Evolutionary conservation across 2,113 vertebrate genomes (phyloP).

Genomic region (Fregata magnificens): DNA sequence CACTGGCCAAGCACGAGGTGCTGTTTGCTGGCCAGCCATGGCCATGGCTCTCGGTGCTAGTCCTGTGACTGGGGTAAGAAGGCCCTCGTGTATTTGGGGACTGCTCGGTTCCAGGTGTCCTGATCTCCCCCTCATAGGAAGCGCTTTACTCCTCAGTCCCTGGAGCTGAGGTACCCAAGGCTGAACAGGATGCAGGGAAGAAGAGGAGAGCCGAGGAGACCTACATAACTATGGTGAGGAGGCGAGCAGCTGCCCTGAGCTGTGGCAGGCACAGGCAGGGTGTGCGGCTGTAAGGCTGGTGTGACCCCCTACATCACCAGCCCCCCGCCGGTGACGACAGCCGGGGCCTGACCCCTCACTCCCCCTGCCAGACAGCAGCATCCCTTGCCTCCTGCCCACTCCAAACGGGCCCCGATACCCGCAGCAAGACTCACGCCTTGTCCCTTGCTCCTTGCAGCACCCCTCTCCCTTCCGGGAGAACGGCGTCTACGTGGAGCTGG

Average conservation of each 20-base stretch:
- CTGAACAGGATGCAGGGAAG: not conserved
- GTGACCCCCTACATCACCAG: not conserved
- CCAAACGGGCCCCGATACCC: fast-evolving
- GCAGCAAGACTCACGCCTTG: not conserved
- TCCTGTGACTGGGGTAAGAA: not conserved
- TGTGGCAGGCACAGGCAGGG: not conserved
- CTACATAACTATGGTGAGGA: slow-evolving; percentile 76
- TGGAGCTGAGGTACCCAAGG: not conserved
- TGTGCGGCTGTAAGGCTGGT: not conserved
- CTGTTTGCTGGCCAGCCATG: not conserved
- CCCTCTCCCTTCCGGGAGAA: not conserved
- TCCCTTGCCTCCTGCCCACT: not conserved
- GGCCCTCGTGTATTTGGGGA: fast-evolving
- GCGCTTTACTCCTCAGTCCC: slow-evolving; percentile 36
- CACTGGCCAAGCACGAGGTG: not conserved
- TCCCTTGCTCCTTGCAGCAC: not conserved
- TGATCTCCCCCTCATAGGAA: not conserved
- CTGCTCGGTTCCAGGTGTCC: not conserved
- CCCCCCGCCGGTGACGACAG: fast-evolving
- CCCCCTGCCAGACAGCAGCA: not conserved
- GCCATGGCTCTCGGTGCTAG: fast-evolving
- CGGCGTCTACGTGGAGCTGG: slow-evolving; percentile 7
- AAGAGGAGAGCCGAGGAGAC: slow-evolving; percentile 47
- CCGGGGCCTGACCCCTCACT: not conserved
- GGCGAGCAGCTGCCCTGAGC: not conserved